Evolutionary conservation across 2,113 vertebrate species (phyloP).

Genomic region (Thryonomys swinderianus): DNA sequence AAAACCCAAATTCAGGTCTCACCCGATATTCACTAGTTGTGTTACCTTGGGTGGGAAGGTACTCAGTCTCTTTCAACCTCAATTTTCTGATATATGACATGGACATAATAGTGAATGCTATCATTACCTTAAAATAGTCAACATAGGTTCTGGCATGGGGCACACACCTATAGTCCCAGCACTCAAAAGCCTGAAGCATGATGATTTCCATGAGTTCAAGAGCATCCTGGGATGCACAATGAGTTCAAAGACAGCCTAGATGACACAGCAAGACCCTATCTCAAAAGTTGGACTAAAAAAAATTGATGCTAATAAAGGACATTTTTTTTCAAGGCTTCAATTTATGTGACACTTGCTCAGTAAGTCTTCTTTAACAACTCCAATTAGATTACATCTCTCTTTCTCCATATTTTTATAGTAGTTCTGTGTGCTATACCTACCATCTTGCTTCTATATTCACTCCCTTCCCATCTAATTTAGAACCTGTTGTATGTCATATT

Average conservation of each 20-base stretch:
- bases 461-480: neutral
- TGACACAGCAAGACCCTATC: too few relatives aligned
- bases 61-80: neutral
- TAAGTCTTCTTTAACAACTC: neutral
- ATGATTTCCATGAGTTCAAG: too few relatives aligned
- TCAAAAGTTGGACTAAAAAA: too few relatives aligned
- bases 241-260: too few relatives aligned
- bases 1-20: neutral
- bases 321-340: neutral
- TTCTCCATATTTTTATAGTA: neutral
- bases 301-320: neutral
- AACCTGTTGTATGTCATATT: neutral
- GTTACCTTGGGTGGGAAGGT: neutral
- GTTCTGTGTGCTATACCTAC: neutral
- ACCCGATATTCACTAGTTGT: slow-evolving; percentile 10
- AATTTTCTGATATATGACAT: neutral
- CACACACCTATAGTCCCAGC: too few relatives aligned
- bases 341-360: neutral
- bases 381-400: neutral
- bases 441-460: neutral
- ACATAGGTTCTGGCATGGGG: too few relatives aligned
- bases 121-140: neutral
- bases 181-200: too few relatives aligned
- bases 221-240: too few relatives aligned
- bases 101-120: neutral